Conservation (phyloP, 2,888 invertebrate species). For the Papilio protenor region DNA sequence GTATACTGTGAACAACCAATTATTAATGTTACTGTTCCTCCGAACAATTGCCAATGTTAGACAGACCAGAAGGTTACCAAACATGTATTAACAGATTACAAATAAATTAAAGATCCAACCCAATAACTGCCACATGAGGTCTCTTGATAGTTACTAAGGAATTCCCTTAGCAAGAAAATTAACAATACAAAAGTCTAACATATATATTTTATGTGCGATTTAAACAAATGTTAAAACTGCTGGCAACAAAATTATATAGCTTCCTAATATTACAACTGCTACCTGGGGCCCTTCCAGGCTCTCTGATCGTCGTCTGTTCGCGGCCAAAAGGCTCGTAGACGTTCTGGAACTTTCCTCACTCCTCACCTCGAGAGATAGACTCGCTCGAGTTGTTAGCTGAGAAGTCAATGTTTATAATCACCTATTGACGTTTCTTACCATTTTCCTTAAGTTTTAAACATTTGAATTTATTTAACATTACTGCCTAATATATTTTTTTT, state of each 20-base stretch:
- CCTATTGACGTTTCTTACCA: constrained; percentile 18
- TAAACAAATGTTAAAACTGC: constrained; percentile 41
- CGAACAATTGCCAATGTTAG: neutral
- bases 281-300: constrained; percentile 85
- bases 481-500: neutral
- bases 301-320: constrained; percentile 83
- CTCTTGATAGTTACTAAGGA: neutral
- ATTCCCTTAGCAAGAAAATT: neutral
- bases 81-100: neutral
- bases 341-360: constrained; percentile 76
- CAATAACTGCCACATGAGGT: neutral
- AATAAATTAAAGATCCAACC: no score
- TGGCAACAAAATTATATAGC: constrained; percentile 43
- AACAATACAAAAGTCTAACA: neutral
- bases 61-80: neutral
- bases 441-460: neutral
- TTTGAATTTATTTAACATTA: neutral
- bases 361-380: constrained; percentile 85
- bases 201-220: constrained; percentile 28
- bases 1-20: no score
- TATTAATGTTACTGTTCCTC: no score
- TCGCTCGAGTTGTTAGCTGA: constrained; percentile 85
- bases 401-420: constrained; percentile 48
- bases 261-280: constrained; percentile 52
- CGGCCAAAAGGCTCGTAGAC: constrained; percentile 76